Conservation (phyloP, 2,888 invertebrate species). For the Plemyria rubiginata region DNA sequence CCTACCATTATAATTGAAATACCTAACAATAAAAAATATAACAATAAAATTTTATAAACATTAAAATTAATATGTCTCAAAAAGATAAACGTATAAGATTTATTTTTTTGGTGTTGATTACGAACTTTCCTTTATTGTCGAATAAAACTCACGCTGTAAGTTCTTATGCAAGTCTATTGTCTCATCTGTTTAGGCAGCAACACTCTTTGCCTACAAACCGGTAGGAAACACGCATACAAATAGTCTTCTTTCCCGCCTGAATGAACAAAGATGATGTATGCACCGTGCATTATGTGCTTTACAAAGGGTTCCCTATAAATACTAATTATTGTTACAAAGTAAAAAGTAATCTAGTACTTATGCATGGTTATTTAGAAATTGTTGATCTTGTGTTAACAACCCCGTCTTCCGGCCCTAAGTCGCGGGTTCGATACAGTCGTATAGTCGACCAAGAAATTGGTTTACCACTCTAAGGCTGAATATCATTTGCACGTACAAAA, state of each 20-base stretch:
- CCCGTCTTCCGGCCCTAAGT: too few relatives aligned
- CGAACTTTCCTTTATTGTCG: background rate
- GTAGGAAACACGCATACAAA: conserved; percentile 49
- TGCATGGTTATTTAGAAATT: conserved; percentile 12
- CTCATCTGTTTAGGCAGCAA: background rate
- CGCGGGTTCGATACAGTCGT: too few relatives aligned
- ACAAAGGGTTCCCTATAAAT: conserved; percentile 21
- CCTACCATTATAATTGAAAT: too few relatives aligned
- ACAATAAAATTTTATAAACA: too few relatives aligned
- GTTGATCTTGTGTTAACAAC: too few relatives aligned
- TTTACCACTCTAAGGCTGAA: too few relatives aligned
- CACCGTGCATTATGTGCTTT: conserved; percentile 22
- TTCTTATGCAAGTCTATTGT: background rate
- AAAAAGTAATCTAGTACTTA: background rate
- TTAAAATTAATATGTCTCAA: too few relatives aligned
- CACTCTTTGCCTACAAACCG: conserved; percentile 33
- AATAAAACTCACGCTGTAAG: background rate
- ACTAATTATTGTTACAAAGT: conserved; percentile 13
- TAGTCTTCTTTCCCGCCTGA: conserved; percentile 41
- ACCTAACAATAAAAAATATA: too few relatives aligned
- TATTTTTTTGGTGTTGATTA: too few relatives aligned
- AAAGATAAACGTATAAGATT: too few relatives aligned
- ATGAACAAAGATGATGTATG: conserved; percentile 33
- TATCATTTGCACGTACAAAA: too few relatives aligned
- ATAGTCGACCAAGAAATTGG: too few relatives aligned